phyloP scores from a whole-genome alignment of 2,113 vertebrate species.

The Vimba vimba region DNA sequence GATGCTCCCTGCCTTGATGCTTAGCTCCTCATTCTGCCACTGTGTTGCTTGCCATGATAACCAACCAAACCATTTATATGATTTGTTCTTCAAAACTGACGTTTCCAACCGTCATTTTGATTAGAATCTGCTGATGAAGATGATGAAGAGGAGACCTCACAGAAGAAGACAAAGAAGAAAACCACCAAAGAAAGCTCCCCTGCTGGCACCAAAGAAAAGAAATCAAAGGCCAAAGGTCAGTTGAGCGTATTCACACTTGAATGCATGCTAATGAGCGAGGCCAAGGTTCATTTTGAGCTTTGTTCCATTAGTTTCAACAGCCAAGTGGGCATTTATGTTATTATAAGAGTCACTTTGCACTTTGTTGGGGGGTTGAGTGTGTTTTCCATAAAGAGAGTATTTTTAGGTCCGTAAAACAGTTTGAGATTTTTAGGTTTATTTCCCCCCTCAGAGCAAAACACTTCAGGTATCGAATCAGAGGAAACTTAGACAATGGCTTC shows the following conservation, averaged over 20 bases:
- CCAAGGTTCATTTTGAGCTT: slow-evolving; percentile 17
- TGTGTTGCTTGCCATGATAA: too few species aligned
- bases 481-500: slow-evolving; percentile 36
- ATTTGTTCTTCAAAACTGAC: background rate
- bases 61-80: background rate
- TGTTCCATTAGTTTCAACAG: background rate
- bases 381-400: background rate
- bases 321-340: background rate
- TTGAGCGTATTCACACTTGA: background rate
- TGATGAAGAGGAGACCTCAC: slow-evolving; percentile 39
- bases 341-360: background rate
- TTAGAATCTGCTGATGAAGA: slow-evolving; percentile 52
- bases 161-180: slow-evolving; percentile 58
- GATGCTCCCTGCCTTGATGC: too few species aligned
- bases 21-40: too few species aligned
- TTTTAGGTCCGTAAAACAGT: background rate
- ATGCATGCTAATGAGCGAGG: slow-evolving; percentile 6
- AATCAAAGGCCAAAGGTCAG: slow-evolving; percentile 56
- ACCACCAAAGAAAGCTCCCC: slow-evolving; percentile 43
- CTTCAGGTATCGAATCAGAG: slow-evolving; percentile 17
- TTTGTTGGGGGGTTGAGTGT: background rate
- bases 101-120: background rate
- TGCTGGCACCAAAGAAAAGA: slow-evolving; percentile 51
- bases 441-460: background rate
- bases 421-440: background rate